Conservation (phyloP, 1,140 invertebrate genomes). For the Leptopilina clavipes region DNA sequence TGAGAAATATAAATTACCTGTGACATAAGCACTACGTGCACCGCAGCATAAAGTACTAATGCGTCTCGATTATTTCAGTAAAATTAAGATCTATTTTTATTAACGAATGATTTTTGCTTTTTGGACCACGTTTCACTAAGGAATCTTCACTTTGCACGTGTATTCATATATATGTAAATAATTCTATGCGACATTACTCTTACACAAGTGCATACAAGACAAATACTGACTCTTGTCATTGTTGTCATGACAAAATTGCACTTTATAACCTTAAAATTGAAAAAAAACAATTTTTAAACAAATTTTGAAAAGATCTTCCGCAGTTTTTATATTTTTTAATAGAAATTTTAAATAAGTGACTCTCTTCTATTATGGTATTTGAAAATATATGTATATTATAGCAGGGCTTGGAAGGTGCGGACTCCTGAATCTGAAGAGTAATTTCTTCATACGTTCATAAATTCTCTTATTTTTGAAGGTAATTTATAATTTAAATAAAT, state of each 20-base stretch:
- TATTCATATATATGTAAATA: constrained; percentile 12
- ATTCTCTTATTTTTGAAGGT: no score
- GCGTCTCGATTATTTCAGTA: constrained; percentile 13
- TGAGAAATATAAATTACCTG: not conserved
- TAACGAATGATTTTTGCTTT: constrained; percentile 24
- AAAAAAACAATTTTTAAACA: not conserved
- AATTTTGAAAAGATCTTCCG: no score
- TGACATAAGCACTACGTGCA: constrained; percentile 7
- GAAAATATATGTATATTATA: no score
- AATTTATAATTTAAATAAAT: no score
- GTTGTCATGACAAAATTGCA: not conserved
- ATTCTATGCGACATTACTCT: not conserved
- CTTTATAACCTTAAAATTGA: not conserved
- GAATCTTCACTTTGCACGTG: constrained; percentile 5
- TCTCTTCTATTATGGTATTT: no score
- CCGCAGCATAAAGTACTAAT: not conserved
- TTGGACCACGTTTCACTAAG: constrained; percentile 29
- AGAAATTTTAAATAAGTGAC: no score
- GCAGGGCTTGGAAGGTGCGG: no score
- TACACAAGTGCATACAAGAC: not conserved
- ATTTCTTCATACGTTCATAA: no score
- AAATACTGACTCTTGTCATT: not conserved
- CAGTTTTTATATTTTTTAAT: no score
- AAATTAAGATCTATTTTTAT: constrained; percentile 21
- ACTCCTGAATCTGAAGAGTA: no score